Evolutionary conservation across 1,140 invertebrate genomes (phyloP).

Genomic region (Tigriopus japonicus): DNA sequence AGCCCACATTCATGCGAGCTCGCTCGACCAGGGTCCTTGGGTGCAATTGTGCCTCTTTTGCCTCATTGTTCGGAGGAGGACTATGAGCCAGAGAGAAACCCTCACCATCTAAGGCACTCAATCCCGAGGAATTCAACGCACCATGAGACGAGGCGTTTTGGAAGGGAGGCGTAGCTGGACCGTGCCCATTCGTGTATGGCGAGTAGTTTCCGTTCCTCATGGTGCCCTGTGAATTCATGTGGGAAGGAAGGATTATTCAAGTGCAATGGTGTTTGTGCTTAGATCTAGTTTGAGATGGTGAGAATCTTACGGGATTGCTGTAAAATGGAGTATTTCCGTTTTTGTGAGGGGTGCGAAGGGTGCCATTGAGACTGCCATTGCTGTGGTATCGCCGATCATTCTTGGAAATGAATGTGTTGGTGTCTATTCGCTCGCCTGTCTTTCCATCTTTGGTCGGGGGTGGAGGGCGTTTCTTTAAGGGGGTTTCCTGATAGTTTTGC

Average conservation of each 20-base stretch:
- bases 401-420: slow-evolving; percentile 55
- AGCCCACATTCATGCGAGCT: slow-evolving; percentile 87
- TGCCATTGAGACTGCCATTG: slow-evolving; percentile 16
- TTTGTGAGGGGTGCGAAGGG: slow-evolving; percentile 19
- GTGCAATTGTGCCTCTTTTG: slow-evolving; percentile 48
- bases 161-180: not conserved
- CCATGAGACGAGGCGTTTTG: not conserved
- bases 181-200: slow-evolving; percentile 1
- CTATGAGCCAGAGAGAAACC: slow-evolving; percentile 54
- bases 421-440: slow-evolving; percentile 42
- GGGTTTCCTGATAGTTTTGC: slow-evolving; percentile 43
- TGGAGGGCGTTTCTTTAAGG: slow-evolving; percentile 15
- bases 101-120: not conserved
- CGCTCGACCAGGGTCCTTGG: slow-evolving; percentile 84
- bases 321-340: slow-evolving; percentile 24
- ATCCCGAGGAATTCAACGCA: not conserved
- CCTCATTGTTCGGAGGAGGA: slow-evolving; percentile 50
- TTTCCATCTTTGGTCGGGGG: slow-evolving; percentile 14
- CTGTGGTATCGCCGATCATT: slow-evolving; percentile 18
- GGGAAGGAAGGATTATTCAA: too few species aligned
- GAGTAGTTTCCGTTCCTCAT: slow-evolving; percentile 3
- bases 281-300: too few species aligned
- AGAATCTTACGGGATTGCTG: slow-evolving; percentile 19
- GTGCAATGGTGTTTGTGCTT: not conserved
- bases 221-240: not conserved